phyloP scores from a whole-genome alignment of 2,797 vertebrate species.

The Dromococcyx pavoninus region DNA sequence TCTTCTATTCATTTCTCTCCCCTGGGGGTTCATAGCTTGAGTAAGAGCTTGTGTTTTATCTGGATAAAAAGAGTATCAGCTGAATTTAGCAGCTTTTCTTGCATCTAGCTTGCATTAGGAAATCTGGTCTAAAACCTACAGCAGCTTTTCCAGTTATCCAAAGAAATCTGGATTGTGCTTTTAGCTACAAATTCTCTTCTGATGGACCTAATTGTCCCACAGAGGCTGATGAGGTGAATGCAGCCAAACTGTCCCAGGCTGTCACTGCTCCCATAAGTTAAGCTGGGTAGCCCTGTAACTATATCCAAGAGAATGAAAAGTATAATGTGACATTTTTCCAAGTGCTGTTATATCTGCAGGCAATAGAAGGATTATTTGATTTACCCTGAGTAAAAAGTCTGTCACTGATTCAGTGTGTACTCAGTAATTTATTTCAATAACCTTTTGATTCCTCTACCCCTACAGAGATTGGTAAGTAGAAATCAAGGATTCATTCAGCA shows the following conservation, averaged over 20 bases:
- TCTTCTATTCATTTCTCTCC: background rate
- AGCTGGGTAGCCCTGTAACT: background rate
- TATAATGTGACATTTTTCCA: background rate
- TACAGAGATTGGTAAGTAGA: background rate
- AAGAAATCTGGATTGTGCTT: background rate
- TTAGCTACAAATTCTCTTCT: background rate
- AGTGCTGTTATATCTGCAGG: background rate
- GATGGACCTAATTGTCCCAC: background rate
- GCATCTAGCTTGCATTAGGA: background rate
- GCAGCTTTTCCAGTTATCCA: background rate
- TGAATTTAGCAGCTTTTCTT: conserved; percentile 35
- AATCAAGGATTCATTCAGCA: background rate
- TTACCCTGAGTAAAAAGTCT: background rate
- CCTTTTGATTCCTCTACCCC: background rate
- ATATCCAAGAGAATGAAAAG: background rate
- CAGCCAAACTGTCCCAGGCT: background rate
- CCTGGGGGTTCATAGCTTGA: conserved; percentile 10
- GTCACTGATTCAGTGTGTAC: background rate
- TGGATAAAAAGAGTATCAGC: conserved; percentile 3
- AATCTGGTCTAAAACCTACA: background rate
- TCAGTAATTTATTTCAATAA: background rate
- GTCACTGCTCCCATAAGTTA: background rate
- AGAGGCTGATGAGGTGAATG: background rate
- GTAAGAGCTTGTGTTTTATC: conserved; percentile 23
- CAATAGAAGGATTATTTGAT: background rate